Conservation (phyloP, 1,140 invertebrate species). For the Drosophila eugracilis region DNA sequence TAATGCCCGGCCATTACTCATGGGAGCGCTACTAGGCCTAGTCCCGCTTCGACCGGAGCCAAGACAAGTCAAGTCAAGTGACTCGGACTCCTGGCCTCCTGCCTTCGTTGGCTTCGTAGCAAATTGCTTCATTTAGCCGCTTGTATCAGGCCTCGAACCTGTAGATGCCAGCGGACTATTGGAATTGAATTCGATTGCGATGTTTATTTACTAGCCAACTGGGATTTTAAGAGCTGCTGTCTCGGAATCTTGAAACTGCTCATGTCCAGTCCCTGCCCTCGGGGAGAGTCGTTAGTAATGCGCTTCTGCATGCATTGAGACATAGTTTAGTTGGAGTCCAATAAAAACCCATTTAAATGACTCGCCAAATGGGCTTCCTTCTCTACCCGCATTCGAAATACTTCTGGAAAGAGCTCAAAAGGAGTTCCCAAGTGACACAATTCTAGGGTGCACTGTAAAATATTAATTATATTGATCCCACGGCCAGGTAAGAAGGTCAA, state of each 20-base stretch:
- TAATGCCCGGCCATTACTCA: constrained; percentile 78
- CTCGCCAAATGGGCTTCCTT: not conserved
- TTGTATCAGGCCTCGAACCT: not conserved
- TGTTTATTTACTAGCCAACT: constrained; percentile 64
- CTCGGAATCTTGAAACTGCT: constrained; percentile 61
- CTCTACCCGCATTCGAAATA: not conserved
- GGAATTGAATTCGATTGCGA: constrained; percentile 73
- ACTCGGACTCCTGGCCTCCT: constrained; percentile 24
- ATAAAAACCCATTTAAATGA: not conserved
- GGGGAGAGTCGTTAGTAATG: constrained; percentile 50
- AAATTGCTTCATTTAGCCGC: constrained; percentile 71
- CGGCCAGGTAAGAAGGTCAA: constrained; percentile 62
- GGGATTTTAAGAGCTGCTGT: constrained; percentile 35
- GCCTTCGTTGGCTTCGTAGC: constrained; percentile 30
- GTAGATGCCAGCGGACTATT: constrained; percentile 65
- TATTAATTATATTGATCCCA: constrained; percentile 17
- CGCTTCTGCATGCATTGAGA: constrained; percentile 47
- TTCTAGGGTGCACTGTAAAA: not conserved
- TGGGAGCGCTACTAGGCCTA: constrained; percentile 58
- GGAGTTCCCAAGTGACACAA: too few relatives aligned
- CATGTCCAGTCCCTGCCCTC: constrained; percentile 22
- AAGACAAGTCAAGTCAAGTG: constrained; percentile 1
- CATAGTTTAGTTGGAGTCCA: not conserved
- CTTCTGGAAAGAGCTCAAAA: not conserved
- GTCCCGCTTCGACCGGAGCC: constrained; percentile 20